Evolutionary conservation across 2,888 invertebrate genomes (phyloP), one percentile per base, ranked within the genome.

Genomic region (Archips crataeganus): DNA sequence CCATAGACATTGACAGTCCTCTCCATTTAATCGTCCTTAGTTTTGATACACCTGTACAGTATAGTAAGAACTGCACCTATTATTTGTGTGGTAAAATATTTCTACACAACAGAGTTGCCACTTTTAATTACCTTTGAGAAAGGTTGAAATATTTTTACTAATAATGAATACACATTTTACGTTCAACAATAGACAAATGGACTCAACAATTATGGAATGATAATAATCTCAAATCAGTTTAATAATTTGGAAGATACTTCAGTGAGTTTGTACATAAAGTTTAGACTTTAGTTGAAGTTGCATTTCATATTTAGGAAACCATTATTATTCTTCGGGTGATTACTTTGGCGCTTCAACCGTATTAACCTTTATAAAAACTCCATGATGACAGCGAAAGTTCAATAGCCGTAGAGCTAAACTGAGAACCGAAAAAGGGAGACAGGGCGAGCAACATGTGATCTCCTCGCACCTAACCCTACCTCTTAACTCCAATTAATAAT

Each of bases 181-280:
- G 34, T 8, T 63, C 34, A 63, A 47, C 63, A 47, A 3, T 47
- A 23, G 60, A 60, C 34, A 60, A 13, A n/a, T 60, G 8, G 23
- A 57, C 8, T 34, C 60, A 47, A 13, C 6, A 13, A 32, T 45
- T 36, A 47, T 47, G 68, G 68, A 68, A 60, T 68, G 68, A 60
- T 68, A 47, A 59, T 32, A 15, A 57, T 54, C n/a, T 54, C 2
- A 13, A 8, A 42, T 32, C 51, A 23, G 9, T 57, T n/a, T 15
- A n/a, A 49, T 47, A 39, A 36, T 60, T 49, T 68, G 68, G 68
- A 68, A 68, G 60, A 68, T 57, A 68, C 59, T 60, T 68, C 32
- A 42, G 60, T 60, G 15, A 61, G 23, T 68, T 67, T 67, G 67
- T 60, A 68, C 60, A 61, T 23, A 13, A 34, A 6, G 36, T n/a